Evolutionary conservation across 1,140 invertebrate species (phyloP), one percentile per base, ranked within the genome.

Genomic region (Bombus soroeensis): DNA sequence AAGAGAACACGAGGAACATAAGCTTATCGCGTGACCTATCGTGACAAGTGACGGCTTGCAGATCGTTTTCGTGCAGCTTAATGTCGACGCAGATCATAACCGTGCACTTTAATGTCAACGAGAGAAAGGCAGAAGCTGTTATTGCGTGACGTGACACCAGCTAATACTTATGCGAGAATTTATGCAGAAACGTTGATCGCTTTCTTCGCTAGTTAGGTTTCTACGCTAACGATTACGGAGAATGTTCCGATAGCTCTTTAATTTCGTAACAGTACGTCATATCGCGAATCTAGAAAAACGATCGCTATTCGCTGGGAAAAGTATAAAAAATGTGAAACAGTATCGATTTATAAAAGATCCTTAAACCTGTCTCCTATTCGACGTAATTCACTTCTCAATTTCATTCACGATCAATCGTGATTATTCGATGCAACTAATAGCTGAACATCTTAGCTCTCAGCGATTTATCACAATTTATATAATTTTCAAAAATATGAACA

Each of bases 101-200:
- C 87, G 83, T 28, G 34, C 70, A 76, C 57, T 79, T 82, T 88
- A 88, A 89, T 89, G 87, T 86, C 83, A 88, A 64, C 79, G 53
- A 18, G 74, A 75, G 68, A 89, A 89, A 88, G 75, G 79, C 79
- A 82, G 87, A 74, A 79, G 78, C 66, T 68, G 66, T 13, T 68
- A 59, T 13, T 81, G 76, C 70, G 34, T 57, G 87, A 89, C 68
- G 59, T 57, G 73, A 77, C 53, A 64, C 57, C 57, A 57, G 41
- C n/a, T 3, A 22, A 73, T 41, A 68, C 43, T 85, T 73, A 71
- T 57, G 53, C 41, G 47, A 88, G 34, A 75, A 89, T 88, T 85
- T 70, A 85, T 79, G 53, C 22, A 39, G 53, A 78, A 81, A 66
- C 74, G 72, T 78, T 80, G 59, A 75, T 57, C 28, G 81, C 41